Conservation (phyloP, 2,113 vertebrate genomes). For the Phylloscopus trochiloides region DNA sequence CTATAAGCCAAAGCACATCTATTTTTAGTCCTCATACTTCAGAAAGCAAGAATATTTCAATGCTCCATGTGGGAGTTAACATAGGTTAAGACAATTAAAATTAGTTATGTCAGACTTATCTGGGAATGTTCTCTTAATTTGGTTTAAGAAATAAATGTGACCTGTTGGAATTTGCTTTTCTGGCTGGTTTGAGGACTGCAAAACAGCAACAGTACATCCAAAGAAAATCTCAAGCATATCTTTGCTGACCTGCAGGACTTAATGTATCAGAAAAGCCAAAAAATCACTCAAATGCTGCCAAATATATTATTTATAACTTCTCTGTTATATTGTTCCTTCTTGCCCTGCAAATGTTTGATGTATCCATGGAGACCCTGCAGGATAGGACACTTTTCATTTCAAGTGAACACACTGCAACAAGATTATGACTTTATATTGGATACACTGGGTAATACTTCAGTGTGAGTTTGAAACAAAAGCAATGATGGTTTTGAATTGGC, state of each 20-base stretch:
- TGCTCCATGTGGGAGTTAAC: neutral
- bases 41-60: neutral
- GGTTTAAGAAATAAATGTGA: neutral
- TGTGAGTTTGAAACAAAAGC: neutral
- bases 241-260: neutral
- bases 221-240: neutral
- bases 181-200: neutral
- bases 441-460: neutral
- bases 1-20: neutral
- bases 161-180: neutral
- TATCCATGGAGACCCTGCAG: neutral
- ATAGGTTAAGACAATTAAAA: neutral
- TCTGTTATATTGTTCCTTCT: neutral
- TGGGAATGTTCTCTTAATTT: neutral
- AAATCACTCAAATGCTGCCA: neutral
- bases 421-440: neutral
- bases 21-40: neutral
- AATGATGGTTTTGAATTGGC: neutral
- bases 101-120: neutral
- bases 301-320: neutral
- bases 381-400: neutral
- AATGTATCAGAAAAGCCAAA: neutral
- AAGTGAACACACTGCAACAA: neutral
- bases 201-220: neutral
- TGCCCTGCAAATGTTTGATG: neutral